phyloP scores from a whole-genome alignment of 2,113 vertebrate genomes.

The Poecilia latipinna region DNA sequence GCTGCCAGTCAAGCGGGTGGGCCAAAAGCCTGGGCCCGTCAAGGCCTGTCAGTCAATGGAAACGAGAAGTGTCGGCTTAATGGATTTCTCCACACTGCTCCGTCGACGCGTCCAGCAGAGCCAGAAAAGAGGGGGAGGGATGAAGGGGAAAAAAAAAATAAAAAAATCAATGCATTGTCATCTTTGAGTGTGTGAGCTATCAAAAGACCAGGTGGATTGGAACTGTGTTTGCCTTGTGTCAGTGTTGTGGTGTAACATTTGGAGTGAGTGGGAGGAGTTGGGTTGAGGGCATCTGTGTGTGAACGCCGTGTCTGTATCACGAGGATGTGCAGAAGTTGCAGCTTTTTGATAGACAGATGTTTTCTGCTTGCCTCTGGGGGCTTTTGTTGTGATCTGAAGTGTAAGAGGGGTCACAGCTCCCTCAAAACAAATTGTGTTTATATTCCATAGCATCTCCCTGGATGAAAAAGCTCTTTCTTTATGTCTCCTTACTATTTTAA shows the following conservation, averaged over 20 bases:
- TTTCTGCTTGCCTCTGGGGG: conserved; percentile 56
- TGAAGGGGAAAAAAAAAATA: conserved; percentile 62
- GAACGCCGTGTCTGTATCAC: conserved; percentile 3
- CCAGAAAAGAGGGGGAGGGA: conserved; percentile 26
- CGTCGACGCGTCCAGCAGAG: conserved; percentile 86
- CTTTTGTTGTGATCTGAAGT: conserved; percentile 71
- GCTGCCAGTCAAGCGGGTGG: conserved; percentile 94
- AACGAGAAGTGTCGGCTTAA: conserved; percentile 99
- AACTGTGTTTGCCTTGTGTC: conserved; percentile 85
- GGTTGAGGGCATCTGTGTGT: conserved; percentile 22
- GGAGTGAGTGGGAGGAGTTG: conserved; percentile 32
- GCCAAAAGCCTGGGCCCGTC: conserved; percentile 97
- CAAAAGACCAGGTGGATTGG: conserved; percentile 91
- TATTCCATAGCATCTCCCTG: conserved; percentile 33
- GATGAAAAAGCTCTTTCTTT: conserved; percentile 40
- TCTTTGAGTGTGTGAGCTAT: conserved; percentile 88
- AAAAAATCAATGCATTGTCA: conserved; percentile 95
- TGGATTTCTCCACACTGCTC: conserved; percentile 98
- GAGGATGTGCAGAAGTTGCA: conserved; percentile 3
- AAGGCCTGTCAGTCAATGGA: conserved; percentile 98
- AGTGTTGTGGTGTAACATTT: conserved; percentile 60
- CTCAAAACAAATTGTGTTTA: conserved; percentile 64
- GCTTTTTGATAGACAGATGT: conserved; percentile 75
- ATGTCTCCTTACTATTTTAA: conserved; percentile 16
- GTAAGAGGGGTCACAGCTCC: conserved; percentile 77